phyloP scores from a whole-genome alignment of 2,113 vertebrate species.

The Hystrix brachyura region DNA sequence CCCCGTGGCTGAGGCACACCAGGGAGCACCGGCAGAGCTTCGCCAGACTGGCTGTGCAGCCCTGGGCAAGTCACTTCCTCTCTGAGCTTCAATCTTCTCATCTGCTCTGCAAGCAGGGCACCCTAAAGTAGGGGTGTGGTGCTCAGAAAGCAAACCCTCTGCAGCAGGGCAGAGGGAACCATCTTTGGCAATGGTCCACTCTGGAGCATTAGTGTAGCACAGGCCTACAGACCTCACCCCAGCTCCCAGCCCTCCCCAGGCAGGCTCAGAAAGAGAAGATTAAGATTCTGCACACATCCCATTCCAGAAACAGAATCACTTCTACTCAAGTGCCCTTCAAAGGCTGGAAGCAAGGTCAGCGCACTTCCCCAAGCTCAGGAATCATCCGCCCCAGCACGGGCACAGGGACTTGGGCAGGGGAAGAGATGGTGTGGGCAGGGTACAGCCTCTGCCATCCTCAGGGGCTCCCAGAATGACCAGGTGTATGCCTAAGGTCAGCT shows the following conservation, averaged over 20 bases:
- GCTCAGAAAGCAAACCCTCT: not conserved
- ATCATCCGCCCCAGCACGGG: not conserved
- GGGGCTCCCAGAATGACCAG: not conserved
- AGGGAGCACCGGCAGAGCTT: not conserved
- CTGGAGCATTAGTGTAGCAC: not conserved
- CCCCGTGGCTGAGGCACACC: no score
- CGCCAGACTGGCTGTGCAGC: not conserved
- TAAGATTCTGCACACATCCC: not conserved
- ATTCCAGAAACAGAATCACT: not conserved
- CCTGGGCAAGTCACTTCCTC: not conserved
- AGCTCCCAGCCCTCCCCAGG: not conserved
- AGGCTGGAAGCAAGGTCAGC: constrained; percentile 10
- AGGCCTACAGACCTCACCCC: not conserved
- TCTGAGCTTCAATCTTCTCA: not conserved
- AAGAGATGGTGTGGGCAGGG: accelerated
- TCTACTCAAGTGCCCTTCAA: not conserved
- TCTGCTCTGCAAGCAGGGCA: not conserved
- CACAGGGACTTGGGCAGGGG: not conserved
- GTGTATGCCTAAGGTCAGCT: not conserved
- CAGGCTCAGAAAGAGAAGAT: not conserved
- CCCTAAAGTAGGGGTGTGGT: no score
- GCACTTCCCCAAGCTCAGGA: accelerated
- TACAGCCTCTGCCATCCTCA: not conserved
- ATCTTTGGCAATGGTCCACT: not conserved
- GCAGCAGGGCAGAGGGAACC: not conserved